A percentile compares a stretch with the other conserved stretches of the same genome.
Evolutionary conservation across 2,113 vertebrate genomes (phyloP).

Genomic region (Morone saxatilis): DNA sequence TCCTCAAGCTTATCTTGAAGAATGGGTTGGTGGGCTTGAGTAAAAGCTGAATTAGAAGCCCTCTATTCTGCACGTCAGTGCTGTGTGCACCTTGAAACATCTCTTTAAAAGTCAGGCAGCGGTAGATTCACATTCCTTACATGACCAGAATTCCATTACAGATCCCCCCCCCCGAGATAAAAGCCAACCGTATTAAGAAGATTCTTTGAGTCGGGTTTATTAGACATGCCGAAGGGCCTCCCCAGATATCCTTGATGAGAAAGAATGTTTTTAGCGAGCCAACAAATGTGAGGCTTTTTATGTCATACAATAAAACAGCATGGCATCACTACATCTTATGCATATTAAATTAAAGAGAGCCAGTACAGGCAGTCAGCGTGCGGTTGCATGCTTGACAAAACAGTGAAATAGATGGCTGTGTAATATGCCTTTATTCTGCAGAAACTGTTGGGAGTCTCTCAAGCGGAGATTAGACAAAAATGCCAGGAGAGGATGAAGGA

Average conservation of each 20-base stretch:
- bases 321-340: not conserved
- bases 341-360: constrained; percentile 12
- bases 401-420: constrained; percentile 1
- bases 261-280: constrained; percentile 60
- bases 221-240: constrained; percentile 57
- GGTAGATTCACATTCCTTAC: constrained; percentile 83
- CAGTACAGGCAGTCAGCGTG: constrained; percentile 6
- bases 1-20: constrained; percentile 89
- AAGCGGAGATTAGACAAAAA: constrained; percentile 87
- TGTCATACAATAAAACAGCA: constrained; percentile 9
- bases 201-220: constrained; percentile 65
- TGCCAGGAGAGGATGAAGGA: constrained; percentile 87
- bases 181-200: constrained; percentile 69
- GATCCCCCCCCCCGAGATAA: constrained; percentile 71
- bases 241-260: constrained; percentile 58
- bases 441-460: constrained; percentile 87
- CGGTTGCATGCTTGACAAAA: not conserved
- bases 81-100: constrained; percentile 83
- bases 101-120: constrained; percentile 79
- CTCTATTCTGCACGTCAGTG: constrained; percentile 71
- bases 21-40: constrained; percentile 82
- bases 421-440: constrained; percentile 60
- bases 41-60: constrained; percentile 82
- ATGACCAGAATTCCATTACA: constrained; percentile 79
- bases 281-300: constrained; percentile 33